Evolutionary conservation across 2,797 vertebrate genomes (phyloP), one percentile per base, ranked within the genome.

Genomic region (Todus mexicanus): DNA sequence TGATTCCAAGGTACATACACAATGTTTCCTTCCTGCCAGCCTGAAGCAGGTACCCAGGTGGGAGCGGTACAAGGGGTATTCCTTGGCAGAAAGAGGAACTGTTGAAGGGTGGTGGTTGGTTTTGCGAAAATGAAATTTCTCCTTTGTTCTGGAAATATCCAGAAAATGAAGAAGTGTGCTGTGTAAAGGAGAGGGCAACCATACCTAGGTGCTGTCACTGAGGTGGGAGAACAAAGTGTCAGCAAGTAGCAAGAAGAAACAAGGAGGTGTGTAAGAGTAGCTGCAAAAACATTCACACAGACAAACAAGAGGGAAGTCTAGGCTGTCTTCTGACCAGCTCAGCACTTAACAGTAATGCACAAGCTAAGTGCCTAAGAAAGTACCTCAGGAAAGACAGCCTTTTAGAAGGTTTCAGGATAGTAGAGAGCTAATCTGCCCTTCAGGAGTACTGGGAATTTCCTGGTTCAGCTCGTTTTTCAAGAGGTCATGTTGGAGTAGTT

Each of bases 1-100:
- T 51, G 98, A 99, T 94, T 98, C 98, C 63, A 99, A 99, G 98
- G 99, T 99, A 97, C 6, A 23, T 53, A 23, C 15, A 25, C 15
- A 25, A 10, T 15, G 7, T 60, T 83, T 40, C 33, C 43, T 74
- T 79, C 68, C 50, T 66, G 35, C 38, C n/a, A 77, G 37, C 56
- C 61, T 70, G 69, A 10, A 87, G 33, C 54, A n/a, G 51, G 61
- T 82, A 38, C 27, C 19, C 3, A 7, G 8, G 12, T 56, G 56
- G 45, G 38, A 83, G 43, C 11, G 27, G 42, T 69, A 57, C 17
- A 43, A 13, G 37, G 64, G 42, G 25, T 19, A 20, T 68, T 80
- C 40, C 15, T 78, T 60, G 63, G 43, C 26, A 61, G 57, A 74
- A 84, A 66, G 64, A 17, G 20, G 56, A 94, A 43, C 59, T 37